Conservation (phyloP, 2,113 vertebrate genomes). For the Megalops atlanticus region DNA sequence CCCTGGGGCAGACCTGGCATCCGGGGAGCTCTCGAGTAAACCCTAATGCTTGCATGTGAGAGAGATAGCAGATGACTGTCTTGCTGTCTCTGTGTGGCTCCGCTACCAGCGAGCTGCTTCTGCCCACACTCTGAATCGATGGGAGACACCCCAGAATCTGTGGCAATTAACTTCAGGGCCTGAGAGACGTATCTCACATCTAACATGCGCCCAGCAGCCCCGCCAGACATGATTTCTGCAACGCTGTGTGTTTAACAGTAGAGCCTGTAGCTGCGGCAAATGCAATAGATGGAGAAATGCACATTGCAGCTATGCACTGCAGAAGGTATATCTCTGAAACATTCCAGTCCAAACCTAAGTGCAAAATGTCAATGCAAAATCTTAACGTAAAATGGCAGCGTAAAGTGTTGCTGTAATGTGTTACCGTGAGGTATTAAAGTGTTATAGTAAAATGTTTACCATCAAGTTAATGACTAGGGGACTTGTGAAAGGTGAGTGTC, state of each 20-base stretch:
- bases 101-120: neutral
- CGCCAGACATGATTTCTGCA: neutral
- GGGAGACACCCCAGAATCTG: slow-evolving; percentile 36
- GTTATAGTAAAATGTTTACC: too few species aligned
- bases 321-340: neutral
- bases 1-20: neutral
- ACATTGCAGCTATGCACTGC: neutral
- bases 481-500: too few species aligned
- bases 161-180: slow-evolving; percentile 48
- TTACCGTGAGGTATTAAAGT: too few species aligned
- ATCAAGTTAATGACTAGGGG: too few species aligned
- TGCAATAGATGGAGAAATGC: neutral
- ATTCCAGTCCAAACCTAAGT: too few species aligned
- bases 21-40: neutral
- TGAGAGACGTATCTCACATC: neutral
- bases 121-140: slow-evolving; percentile 30
- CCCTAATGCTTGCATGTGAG: neutral
- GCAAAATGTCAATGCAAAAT: too few species aligned
- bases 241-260: neutral
- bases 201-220: neutral
- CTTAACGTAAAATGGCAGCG: too few species aligned
- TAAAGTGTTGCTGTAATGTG: too few species aligned
- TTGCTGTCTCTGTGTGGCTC: neutral
- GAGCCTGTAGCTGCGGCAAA: neutral
- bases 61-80: neutral